Base-by-base conservation (phyloP, 2,113 vertebrate species). In the Myodes glareolus region DNA sequence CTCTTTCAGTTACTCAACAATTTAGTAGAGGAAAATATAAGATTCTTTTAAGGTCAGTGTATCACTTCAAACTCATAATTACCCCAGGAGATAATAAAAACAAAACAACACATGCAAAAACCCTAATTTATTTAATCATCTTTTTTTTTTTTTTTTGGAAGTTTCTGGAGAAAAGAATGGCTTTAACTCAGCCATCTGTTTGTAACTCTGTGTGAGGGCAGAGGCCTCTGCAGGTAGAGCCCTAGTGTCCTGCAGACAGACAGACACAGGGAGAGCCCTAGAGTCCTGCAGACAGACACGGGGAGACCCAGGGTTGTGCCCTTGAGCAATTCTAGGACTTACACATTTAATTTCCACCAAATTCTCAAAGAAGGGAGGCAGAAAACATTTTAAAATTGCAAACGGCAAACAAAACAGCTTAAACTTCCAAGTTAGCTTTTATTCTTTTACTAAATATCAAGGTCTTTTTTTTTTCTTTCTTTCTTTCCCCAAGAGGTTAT, bases 391-490 rank as follows among this genome's bases (percentile, higher is more conserved):
- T 90, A 42, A 76, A 61, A 76, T 75, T 61, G 63, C 13, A 88
- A n/a, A 29, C 10, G 6, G 16, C 19, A 52, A 76, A 70, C 21
- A 82, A 65, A 90, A 90, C 14, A 90, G 72, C 19, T 94, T 92
- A 50, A 90, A 68, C 63, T 95, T 95, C 4, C 77, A 81, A 16
- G 6, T 91, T 88, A 81, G 47, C 39, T 86, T 96, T 86, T 93
- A 25, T 72, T 86, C 36, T 47, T 63, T 33, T 82, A 27, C 13
- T 8, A 50, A 67, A 25, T 82, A 45, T 68, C 13, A 73, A 4
- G n/a, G 13, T 31, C 12, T 70, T 19, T n/a, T 58, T 52, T 58
- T 33, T n/a, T 58, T 52, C 19, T 33, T 36, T 6, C 5, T 14
- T 33, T 13, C 39, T 63, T 27, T 76, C 55, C 73, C 25, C 21